Percentiles rank a stretch among this genome's conserved stretches.
Conservation (phyloP, 2,888 invertebrate species). For the Acleris laterana region DNA sequence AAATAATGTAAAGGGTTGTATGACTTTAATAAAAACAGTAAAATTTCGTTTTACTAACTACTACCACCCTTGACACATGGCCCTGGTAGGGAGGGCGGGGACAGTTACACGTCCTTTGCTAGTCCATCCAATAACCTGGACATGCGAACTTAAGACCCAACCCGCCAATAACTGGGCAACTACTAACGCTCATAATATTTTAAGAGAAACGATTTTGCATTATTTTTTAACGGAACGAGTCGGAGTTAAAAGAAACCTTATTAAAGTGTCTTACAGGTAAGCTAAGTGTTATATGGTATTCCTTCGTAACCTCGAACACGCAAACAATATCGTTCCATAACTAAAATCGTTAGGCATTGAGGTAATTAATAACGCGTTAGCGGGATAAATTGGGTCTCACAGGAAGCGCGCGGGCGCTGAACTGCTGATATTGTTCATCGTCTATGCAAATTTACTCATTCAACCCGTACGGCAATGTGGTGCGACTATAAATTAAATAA, state of each 20-base stretch:
- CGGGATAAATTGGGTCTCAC: not conserved
- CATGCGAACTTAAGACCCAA: not conserved
- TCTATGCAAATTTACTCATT: slow-evolving; percentile 21
- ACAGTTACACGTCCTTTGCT: slow-evolving; percentile 54
- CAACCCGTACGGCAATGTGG: slow-evolving; percentile 1
- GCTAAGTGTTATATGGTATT: too few species aligned
- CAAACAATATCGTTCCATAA: too few species aligned
- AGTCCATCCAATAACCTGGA: slow-evolving; percentile 48
- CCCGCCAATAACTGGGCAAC: not conserved
- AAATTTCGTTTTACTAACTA: slow-evolving; percentile 42
- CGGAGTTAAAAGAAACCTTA: too few species aligned
- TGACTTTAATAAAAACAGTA: slow-evolving; percentile 27
- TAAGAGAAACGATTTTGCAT: too few species aligned
- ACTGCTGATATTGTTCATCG: slow-evolving; percentile 20
- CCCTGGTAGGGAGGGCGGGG: slow-evolving; percentile 48
- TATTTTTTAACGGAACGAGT: too few species aligned
- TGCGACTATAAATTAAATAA: slow-evolving; percentile 11
- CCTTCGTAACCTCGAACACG: too few species aligned
- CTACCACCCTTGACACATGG: slow-evolving; percentile 52
- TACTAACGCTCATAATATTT: too few species aligned
- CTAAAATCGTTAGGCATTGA: too few species aligned
- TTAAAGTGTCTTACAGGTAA: too few species aligned
- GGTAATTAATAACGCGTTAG: too few species aligned
- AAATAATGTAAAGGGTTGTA: not conserved
- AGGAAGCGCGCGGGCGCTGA: too few species aligned